phyloP scores from a whole-genome alignment of 1,140 invertebrate genomes.

The Heliconius himera region DNA sequence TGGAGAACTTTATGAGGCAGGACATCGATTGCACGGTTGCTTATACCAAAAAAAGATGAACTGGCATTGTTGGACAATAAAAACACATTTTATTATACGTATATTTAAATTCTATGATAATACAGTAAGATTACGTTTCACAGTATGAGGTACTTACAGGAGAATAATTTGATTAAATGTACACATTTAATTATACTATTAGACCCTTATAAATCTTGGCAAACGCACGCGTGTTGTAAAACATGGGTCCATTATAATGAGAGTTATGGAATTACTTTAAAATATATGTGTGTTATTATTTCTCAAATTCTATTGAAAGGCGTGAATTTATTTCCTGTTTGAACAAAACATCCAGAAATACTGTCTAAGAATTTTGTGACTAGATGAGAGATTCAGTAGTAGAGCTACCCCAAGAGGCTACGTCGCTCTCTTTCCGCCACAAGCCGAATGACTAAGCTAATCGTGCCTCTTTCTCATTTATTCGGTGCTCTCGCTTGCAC shows the following conservation, averaged over 20 bases:
- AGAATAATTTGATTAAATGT: background rate
- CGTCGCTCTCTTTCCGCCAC: too few relatives aligned
- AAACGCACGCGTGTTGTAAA: background rate
- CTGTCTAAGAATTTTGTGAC: too few relatives aligned
- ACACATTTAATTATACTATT: slow-evolving; percentile 6
- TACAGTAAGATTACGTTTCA: background rate
- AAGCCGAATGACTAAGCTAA: too few relatives aligned
- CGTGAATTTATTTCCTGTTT: background rate
- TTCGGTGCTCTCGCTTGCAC: too few relatives aligned
- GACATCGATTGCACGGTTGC: too few relatives aligned
- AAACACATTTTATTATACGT: background rate
- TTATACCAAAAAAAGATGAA: too few relatives aligned
- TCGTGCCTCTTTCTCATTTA: too few relatives aligned
- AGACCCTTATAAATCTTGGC: background rate
- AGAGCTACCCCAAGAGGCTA: too few relatives aligned
- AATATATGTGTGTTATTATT: background rate
- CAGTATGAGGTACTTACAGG: background rate
- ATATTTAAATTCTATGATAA: background rate
- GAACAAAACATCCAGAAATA: background rate
- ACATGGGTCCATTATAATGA: background rate
- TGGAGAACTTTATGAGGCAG: too few relatives aligned
- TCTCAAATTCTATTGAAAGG: background rate
- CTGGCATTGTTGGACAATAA: background rate
- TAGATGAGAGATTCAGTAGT: too few relatives aligned
- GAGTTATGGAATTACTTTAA: slow-evolving; percentile 4